Conservation (phyloP, 2,797 vertebrate genomes). For the Cossypha polioptera region DNA sequence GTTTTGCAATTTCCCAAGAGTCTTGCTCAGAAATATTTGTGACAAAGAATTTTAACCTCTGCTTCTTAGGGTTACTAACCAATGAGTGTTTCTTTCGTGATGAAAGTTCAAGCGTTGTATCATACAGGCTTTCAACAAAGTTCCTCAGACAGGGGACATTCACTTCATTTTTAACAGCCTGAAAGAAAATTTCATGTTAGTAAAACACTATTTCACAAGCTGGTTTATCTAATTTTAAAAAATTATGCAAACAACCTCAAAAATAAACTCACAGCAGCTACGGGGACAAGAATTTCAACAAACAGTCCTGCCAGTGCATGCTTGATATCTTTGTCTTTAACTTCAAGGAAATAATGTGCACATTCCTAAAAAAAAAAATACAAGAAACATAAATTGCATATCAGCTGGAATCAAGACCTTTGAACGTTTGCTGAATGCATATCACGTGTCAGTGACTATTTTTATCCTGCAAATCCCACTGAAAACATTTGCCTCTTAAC, state of each 20-base stretch:
- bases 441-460: background rate
- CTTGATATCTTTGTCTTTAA: conserved; percentile 99
- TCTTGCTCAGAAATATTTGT: conserved; percentile 5
- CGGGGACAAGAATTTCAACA: conserved; percentile 97
- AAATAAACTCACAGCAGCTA: conserved; percentile 92
- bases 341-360: conserved; percentile 96
- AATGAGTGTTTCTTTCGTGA: conserved; percentile 98
- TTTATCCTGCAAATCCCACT: background rate
- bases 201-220: background rate
- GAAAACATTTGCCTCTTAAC: conserved; percentile 4
- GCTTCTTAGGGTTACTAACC: conserved; percentile 78
- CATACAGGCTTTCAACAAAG: conserved; percentile 97
- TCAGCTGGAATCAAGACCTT: background rate
- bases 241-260: conserved; percentile 1
- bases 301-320: conserved; percentile 97
- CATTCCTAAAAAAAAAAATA: conserved; percentile 84
- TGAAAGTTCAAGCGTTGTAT: conserved; percentile 95
- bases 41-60: conserved; percentile 25
- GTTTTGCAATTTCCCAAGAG: background rate
- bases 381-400: background rate
- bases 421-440: background rate
- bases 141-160: conserved; percentile 98
- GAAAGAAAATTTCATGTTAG: conserved; percentile 56
- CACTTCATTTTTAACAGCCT: conserved; percentile 99
- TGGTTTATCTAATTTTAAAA: background rate